Conservation (phyloP, 2,888 invertebrate genomes). For the Poecilobothrus nobilitatus region DNA sequence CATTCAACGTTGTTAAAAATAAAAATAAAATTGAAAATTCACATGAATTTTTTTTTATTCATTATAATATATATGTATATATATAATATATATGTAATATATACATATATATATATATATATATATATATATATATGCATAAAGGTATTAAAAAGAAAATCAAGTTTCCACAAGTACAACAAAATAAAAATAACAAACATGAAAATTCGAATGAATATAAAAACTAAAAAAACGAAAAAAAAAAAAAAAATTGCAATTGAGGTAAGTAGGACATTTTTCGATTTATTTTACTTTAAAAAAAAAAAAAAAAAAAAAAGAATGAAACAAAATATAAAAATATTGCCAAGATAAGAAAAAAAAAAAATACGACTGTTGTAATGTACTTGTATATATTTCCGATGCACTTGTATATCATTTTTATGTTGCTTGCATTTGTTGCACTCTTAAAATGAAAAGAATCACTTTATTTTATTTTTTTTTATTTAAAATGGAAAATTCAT, state of each 20-base stretch:
- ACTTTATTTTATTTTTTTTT: too few relatives aligned
- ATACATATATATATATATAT: too few relatives aligned
- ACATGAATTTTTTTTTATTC: background rate
- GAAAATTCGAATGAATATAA: too few relatives aligned
- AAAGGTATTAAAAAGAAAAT: background rate
- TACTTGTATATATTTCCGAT: background rate
- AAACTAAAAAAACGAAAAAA: too few relatives aligned
- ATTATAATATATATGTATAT: background rate
- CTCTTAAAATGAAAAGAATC: background rate
- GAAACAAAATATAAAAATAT: too few relatives aligned
- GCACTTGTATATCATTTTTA: conserved; percentile 7
- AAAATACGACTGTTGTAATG: background rate
- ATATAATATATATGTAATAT: too few relatives aligned
- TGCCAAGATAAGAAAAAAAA: background rate
- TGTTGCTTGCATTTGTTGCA: background rate
- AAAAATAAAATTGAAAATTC: background rate
- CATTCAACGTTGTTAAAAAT: too few relatives aligned
- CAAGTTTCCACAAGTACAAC: background rate
- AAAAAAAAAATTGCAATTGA: conserved; percentile 13
- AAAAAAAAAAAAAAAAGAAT: conserved; percentile 5
- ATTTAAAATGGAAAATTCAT: too few relatives aligned
- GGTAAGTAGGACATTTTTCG: conserved; percentile 18
- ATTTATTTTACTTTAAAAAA: conserved; percentile 1
- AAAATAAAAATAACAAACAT: too few relatives aligned
- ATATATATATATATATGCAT: background rate